Percentiles rank a stretch among this genome's conserved stretches.
phyloP scores from a whole-genome alignment of 1,140 invertebrate genomes.

The Apis dorsata region DNA sequence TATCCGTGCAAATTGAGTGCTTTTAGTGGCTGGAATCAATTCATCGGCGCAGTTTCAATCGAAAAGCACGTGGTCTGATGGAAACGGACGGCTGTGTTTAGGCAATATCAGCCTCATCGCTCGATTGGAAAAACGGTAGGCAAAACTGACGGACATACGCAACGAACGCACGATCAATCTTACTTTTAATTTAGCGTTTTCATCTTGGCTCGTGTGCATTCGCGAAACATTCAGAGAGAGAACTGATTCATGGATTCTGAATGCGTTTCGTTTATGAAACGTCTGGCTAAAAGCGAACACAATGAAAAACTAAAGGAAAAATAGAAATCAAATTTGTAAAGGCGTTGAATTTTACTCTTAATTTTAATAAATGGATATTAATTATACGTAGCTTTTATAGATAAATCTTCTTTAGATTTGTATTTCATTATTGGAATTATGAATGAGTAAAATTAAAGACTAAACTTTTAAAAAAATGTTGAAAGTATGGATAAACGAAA shows the following conservation, averaged over 20 bases:
- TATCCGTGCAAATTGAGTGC: neutral
- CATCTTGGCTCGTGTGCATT: neutral
- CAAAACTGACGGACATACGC: neutral
- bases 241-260: neutral
- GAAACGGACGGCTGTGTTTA: neutral
- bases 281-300: neutral
- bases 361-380: no score
- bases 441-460: no score
- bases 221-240: neutral
- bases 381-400: neutral
- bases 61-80: neutral
- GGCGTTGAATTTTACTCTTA: neutral
- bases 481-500: no score
- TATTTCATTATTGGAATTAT: no score
- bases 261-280: neutral
- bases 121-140: neutral
- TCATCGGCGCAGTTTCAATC: constrained; percentile 33
- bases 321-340: neutral
- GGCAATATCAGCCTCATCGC: neutral
- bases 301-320: neutral
- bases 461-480: no score
- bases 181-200: constrained; percentile 25
- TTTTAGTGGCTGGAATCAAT: constrained; percentile 20
- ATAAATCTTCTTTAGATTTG: no score
- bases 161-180: constrained; percentile 22